These are phyloP conservation scores for Syngnathoides biaculeatus DNA, from an alignment of 2,113 vertebrate genomes.

Conservation along the genomic window DNA sequence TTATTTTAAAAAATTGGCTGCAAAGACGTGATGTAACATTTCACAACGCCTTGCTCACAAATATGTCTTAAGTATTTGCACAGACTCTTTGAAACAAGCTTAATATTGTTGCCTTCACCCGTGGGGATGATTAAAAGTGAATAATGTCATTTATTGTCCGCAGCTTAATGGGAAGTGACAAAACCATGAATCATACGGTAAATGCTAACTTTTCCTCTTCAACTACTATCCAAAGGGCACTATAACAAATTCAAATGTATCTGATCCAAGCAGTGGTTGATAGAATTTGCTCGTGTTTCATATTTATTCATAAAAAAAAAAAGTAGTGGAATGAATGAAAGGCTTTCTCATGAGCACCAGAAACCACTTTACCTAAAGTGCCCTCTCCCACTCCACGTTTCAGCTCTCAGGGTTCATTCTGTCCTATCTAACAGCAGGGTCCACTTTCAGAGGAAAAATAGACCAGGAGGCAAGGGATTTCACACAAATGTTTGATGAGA, in stretches of 20 bases:
- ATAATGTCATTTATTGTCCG: too few species aligned
- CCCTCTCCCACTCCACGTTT: background rate
- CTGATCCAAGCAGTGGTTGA: background rate
- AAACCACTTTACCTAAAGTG: constrained; percentile 8
- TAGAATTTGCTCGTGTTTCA: background rate
- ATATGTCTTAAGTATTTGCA: too few species aligned
- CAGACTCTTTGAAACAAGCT: too few species aligned
- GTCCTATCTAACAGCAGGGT: constrained; percentile 8
- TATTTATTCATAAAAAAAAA: constrained; percentile 7
- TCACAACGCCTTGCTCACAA: too few species aligned
- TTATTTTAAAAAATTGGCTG: too few species aligned
- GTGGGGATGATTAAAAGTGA: too few species aligned
- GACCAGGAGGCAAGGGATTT: background rate
- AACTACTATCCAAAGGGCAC: background rate
- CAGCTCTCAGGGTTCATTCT: constrained; percentile 15
- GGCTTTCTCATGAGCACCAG: constrained; percentile 14
- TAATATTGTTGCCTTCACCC: background rate
- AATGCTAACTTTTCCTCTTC: background rate
- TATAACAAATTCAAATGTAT: background rate
- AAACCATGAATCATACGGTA: background rate
- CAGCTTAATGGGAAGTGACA: background rate
- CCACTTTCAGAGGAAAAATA: background rate
- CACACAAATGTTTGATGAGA: constrained; percentile 2
- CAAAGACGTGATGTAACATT: too few species aligned
- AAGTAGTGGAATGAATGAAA: constrained; percentile 20